These are phyloP conservation scores for Acanthaster planci DNA, from an alignment of 35 echinoderm and acorn worm genomes.

Conservation along the genomic window DNA sequence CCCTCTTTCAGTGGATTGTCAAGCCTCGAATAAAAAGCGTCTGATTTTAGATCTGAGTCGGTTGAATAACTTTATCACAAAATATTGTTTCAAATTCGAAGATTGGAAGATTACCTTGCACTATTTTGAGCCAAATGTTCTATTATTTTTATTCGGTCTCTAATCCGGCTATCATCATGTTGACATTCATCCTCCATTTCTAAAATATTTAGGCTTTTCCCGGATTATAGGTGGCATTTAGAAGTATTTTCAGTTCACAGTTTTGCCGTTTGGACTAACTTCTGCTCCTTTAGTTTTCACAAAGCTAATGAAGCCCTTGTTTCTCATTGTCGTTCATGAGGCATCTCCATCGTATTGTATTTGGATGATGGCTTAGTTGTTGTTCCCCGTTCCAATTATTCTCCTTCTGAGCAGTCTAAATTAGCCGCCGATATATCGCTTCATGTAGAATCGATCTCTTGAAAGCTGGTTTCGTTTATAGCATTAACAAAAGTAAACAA, in stretches of 20 bases:
- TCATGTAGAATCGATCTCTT: neutral
- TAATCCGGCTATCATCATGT: constrained; percentile 32
- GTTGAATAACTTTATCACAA: neutral
- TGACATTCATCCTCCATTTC: constrained; percentile 27
- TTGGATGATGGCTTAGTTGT: neutral
- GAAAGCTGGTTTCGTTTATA: neutral
- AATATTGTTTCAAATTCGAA: neutral
- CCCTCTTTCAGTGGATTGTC: constrained; percentile 5
- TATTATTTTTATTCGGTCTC: neutral
- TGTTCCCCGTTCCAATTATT: neutral
- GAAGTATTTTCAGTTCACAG: neutral
- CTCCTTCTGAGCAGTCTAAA: neutral
- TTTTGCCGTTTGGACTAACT: constrained; percentile 16
- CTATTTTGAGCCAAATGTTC: neutral
- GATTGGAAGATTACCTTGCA: neutral
- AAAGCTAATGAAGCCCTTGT: neutral
- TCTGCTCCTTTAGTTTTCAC: constrained; percentile 18
- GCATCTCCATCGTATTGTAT: neutral
- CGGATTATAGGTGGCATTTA: neutral
- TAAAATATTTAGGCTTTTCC: too few species aligned
- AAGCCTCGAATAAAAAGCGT: constrained; percentile 1
- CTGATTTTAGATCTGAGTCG: constrained; percentile 14
- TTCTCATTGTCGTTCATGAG: neutral
- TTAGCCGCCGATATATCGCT: neutral
- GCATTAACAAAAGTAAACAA: constrained; percentile 1